Conservation (phyloP, 2,797 vertebrate genomes). For the Sparus aurata region DNA sequence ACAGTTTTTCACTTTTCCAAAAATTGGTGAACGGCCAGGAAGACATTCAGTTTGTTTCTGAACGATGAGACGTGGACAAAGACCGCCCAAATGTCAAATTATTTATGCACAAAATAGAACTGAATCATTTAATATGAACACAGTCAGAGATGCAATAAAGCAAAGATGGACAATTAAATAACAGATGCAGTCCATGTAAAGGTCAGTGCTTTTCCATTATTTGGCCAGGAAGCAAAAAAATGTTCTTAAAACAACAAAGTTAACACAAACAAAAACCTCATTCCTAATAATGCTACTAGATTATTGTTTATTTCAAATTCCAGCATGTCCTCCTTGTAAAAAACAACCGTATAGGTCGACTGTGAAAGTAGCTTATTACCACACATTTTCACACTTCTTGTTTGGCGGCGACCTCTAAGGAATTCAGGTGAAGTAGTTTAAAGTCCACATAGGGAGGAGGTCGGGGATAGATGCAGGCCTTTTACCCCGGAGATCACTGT, state of each 20-base stretch:
- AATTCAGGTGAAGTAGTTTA: no score
- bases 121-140: background rate
- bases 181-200: background rate
- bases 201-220: background rate
- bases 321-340: no score
- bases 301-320: background rate
- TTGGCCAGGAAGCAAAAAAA: background rate
- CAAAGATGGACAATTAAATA: background rate
- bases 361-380: no score
- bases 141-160: background rate
- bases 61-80: conserved; percentile 3
- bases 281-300: background rate
- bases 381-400: no score
- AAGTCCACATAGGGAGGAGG: no score
- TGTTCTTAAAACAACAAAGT: background rate
- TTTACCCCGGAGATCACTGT: no score
- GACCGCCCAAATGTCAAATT: background rate
- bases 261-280: background rate
- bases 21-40: background rate
- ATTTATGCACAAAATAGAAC: background rate
- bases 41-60: background rate
- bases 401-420: no score
- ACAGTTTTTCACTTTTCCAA: conserved; percentile 4
- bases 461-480: no score
- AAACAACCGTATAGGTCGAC: no score